phyloP scores from a whole-genome alignment of 2,113 vertebrate genomes.

The Perccottus glenii region DNA sequence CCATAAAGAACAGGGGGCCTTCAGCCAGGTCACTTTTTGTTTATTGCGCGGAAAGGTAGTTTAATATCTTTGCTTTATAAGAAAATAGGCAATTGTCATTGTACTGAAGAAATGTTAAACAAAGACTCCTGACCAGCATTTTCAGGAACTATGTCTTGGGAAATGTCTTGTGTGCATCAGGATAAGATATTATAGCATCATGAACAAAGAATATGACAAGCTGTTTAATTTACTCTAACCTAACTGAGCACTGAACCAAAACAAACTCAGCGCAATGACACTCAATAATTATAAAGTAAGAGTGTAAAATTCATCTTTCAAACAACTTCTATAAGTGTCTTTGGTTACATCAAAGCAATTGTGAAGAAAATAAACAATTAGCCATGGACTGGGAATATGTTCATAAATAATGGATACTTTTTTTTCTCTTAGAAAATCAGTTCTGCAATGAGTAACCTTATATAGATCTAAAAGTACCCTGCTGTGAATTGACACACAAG shows the following conservation, averaged over 20 bases:
- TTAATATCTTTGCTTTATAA: conserved; percentile 52
- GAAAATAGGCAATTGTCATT: conserved; percentile 29
- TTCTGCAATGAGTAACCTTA: conserved; percentile 81
- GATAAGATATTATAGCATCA: conserved; percentile 29
- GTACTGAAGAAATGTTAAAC: conserved; percentile 37
- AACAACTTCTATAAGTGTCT: conserved; percentile 76
- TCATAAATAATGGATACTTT: conserved; percentile 85
- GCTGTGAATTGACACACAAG: conserved; percentile 84
- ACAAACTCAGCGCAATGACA: conserved; percentile 72
- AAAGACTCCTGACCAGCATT: conserved; percentile 20
- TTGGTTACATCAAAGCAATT: conserved; percentile 85
- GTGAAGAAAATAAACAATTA: conserved; percentile 85
- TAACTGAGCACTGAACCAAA: conserved; percentile 62
- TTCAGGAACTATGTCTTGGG: conserved; percentile 19
- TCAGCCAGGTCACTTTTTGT: conserved; percentile 38
- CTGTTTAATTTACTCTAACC: conserved; percentile 51
- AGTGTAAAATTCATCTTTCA: conserved; percentile 73
- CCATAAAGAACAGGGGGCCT: conserved; percentile 53
- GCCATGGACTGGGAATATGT: conserved; percentile 83
- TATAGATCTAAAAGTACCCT: conserved; percentile 84
- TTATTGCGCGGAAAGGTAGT: conserved; percentile 32
- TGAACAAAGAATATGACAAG: conserved; percentile 30
- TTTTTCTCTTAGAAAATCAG: conserved; percentile 83
- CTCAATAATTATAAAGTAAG: conserved; percentile 75
- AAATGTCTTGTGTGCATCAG: conserved; percentile 23